Percentiles rank a stretch among this genome's conserved stretches.
Evolutionary conservation across 2,113 vertebrate genomes (phyloP).

Genomic region (Ctenodactylus gundi): DNA sequence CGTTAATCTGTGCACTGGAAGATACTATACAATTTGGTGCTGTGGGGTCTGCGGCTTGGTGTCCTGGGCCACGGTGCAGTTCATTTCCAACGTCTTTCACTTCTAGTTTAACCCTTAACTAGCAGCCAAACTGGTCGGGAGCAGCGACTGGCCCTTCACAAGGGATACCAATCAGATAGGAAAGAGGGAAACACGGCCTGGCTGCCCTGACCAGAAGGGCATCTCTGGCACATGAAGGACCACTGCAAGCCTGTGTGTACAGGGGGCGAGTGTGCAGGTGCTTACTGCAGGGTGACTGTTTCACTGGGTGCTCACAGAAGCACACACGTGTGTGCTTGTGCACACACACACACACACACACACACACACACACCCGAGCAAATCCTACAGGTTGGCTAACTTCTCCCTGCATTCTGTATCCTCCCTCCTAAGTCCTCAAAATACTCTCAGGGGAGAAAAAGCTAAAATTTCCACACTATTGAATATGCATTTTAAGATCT

Average conservation of each 20-base stretch:
- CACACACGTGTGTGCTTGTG: too few relatives aligned
- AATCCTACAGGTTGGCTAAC: background rate
- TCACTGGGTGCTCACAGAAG: too few relatives aligned
- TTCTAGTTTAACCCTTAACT: slow-evolving; percentile 33
- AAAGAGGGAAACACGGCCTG: slow-evolving; percentile 29
- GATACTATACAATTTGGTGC: slow-evolving; percentile 62
- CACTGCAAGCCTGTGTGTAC: too few relatives aligned
- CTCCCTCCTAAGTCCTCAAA: background rate
- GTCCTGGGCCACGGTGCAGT: slow-evolving; percentile 35
- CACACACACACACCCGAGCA: too few relatives aligned
- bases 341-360: too few relatives aligned
- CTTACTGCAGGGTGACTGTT: too few relatives aligned
- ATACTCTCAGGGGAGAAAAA: slow-evolving; percentile 2
- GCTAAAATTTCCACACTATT: background rate
- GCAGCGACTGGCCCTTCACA: slow-evolving; percentile 27
- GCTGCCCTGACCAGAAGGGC: slow-evolving; percentile 2
- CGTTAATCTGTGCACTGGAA: slow-evolving; percentile 69
- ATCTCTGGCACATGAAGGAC: too few relatives aligned
- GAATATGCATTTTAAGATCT: background rate
- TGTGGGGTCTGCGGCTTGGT: slow-evolving; percentile 33
- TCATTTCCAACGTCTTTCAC: background rate
- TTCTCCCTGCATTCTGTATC: background rate
- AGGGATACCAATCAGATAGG: slow-evolving; percentile 15
- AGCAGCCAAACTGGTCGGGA: slow-evolving; percentile 44
- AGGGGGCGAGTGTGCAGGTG: too few relatives aligned